phyloP scores from a whole-genome alignment of 2,113 vertebrate species.

The Anolis carolinensis region DNA sequence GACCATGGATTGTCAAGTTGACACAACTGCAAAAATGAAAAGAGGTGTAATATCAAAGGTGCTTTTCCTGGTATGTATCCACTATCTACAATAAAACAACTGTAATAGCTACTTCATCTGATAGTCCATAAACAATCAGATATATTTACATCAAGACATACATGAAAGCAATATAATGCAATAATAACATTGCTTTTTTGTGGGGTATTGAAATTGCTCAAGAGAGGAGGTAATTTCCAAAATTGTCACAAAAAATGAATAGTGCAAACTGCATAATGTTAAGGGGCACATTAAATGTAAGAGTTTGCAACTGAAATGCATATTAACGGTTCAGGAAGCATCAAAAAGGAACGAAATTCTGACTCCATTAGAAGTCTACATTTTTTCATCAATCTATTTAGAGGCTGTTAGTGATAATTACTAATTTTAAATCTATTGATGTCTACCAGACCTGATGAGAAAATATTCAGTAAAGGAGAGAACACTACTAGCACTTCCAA shows the following conservation, averaged over 20 bases:
- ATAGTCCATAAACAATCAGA: no score
- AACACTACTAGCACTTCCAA: conserved; percentile 27
- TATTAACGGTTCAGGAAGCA: conserved; percentile 21
- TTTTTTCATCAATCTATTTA: conserved; percentile 37
- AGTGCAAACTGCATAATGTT: not conserved
- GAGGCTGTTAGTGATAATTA: conserved; percentile 38
- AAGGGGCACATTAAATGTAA: not conserved
- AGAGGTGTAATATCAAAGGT: no score
- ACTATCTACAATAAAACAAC: no score
- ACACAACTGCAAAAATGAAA: no score
- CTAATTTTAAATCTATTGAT: conserved; percentile 22
- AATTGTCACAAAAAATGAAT: not conserved
- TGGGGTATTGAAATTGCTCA: not conserved
- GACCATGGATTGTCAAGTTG: no score
- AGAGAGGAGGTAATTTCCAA: not conserved
- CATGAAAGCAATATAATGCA: not conserved
- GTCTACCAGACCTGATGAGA: conserved; percentile 51
- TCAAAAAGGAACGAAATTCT: not conserved
- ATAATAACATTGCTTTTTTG: not conserved
- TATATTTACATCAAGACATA: not conserved
- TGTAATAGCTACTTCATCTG: no score
- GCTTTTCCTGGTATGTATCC: no score
- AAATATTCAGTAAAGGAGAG: conserved; percentile 52
- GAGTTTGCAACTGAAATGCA: not conserved
- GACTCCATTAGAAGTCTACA: not conserved